A percentile compares a stretch with the other conserved stretches of the same genome.
Evolutionary conservation across 2,113 vertebrate genomes (phyloP).

Genomic region (Pituophis catenifer): DNA sequence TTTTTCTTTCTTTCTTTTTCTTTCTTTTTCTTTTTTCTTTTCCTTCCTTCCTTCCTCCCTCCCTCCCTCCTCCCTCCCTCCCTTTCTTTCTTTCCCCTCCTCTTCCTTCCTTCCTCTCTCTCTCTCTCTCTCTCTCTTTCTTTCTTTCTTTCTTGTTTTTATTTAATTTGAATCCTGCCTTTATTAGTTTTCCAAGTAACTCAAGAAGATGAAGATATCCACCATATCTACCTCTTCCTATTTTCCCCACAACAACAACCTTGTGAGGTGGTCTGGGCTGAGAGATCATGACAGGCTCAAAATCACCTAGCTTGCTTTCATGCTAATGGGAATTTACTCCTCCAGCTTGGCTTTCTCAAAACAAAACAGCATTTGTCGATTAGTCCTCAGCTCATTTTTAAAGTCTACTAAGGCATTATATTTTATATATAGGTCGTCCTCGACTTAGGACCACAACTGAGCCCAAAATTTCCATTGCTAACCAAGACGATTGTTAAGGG

Average conservation of each 20-base stretch:
- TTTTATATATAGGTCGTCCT: not conserved
- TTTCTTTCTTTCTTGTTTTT: too few species aligned
- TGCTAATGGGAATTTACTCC: not conserved
- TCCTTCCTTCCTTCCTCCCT: too few species aligned
- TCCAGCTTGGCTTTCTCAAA: not conserved
- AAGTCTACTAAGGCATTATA: not conserved
- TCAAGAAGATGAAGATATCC: not conserved
- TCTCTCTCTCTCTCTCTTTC: too few species aligned
- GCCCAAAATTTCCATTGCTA: not conserved
- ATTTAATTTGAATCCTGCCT: not conserved
- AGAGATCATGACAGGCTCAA: not conserved
- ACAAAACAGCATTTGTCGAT: not conserved
- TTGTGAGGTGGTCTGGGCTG: not conserved
- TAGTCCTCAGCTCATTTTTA: not conserved
- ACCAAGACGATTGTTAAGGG: not conserved
- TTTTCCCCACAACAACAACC: not conserved
- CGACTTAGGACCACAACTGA: not conserved
- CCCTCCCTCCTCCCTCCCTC: too few species aligned
- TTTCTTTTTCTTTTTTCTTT: too few species aligned
- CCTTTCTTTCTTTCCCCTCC: too few species aligned
- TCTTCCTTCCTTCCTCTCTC: too few species aligned
- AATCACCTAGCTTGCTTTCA: not conserved
- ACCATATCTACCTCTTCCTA: not conserved
- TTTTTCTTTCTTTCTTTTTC: rapidly evolving
- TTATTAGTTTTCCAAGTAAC: not conserved